Conservation (phyloP, 2,113 vertebrate genomes). For the Myotis brandtii region DNA sequence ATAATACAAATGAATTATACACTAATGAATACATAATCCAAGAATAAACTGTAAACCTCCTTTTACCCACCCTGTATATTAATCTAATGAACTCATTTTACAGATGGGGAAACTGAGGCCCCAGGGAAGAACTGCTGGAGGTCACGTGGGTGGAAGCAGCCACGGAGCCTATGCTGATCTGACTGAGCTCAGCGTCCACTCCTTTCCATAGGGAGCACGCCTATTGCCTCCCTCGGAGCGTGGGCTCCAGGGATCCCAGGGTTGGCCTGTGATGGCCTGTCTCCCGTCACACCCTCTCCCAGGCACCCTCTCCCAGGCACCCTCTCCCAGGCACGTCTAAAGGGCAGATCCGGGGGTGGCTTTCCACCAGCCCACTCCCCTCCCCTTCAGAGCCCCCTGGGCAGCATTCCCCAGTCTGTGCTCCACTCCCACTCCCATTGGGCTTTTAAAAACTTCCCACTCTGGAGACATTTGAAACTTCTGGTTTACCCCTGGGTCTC, state of each 20-base stretch:
- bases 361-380: neutral
- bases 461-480: neutral
- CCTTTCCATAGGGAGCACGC: neutral
- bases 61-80: neutral
- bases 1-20: neutral
- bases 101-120: neutral
- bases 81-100: neutral
- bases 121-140: neutral
- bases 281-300: neutral
- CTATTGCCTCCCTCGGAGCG: neutral
- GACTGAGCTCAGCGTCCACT: accelerated
- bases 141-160: neutral
- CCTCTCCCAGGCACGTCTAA: neutral
- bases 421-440: no score
- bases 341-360: neutral
- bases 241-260: accelerated
- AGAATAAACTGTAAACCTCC: neutral
- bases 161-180: no score
- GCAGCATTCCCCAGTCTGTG: neutral
- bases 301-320: neutral
- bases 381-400: neutral
- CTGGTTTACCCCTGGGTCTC: neutral
- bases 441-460: neutral
- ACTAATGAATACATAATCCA: neutral
- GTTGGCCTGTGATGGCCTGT: neutral